Percentiles rank a stretch among this genome's conserved stretches.
phyloP scores from a whole-genome alignment of 1,140 invertebrate species.

The Anastrepha ludens region DNA sequence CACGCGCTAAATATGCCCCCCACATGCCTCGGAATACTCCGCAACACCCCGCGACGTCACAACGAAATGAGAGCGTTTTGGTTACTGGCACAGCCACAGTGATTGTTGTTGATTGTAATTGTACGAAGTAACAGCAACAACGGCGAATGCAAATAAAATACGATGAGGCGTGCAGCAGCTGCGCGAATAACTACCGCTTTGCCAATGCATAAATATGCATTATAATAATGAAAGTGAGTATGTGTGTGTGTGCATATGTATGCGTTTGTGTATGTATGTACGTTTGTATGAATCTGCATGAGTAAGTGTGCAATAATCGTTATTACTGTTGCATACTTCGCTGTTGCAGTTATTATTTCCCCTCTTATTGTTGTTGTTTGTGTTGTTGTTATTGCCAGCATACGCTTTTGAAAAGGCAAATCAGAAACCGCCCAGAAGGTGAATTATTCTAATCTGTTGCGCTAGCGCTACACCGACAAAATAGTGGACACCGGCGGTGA shows the following conservation, averaged over 20 bases:
- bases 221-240: not conserved
- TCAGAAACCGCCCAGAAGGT: constrained; percentile 37
- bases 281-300: too few relatives aligned
- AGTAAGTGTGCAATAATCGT: not conserved
- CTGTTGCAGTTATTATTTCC: too few relatives aligned
- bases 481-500: constrained; percentile 53
- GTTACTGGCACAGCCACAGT: not conserved
- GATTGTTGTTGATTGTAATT: constrained; percentile 34
- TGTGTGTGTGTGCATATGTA: too few relatives aligned
- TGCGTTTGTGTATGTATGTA: not conserved
- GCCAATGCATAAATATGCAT: constrained; percentile 11
- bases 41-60: not conserved
- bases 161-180: not conserved
- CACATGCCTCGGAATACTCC: not conserved
- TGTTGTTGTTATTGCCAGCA: not conserved
- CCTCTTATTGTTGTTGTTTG: not conserved
- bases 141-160: constrained; percentile 19
- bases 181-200: constrained; percentile 24
- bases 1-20: constrained; percentile 26
- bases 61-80: constrained; percentile 25
- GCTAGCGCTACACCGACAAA: constrained; percentile 33
- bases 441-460: constrained; percentile 56
- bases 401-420: constrained; percentile 39
- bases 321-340: not conserved
- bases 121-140: not conserved